Percentiles rank a stretch among this genome's conserved stretches.
phyloP scores from a whole-genome alignment of 2,113 vertebrate genomes.

The Panthera tigris region DNA sequence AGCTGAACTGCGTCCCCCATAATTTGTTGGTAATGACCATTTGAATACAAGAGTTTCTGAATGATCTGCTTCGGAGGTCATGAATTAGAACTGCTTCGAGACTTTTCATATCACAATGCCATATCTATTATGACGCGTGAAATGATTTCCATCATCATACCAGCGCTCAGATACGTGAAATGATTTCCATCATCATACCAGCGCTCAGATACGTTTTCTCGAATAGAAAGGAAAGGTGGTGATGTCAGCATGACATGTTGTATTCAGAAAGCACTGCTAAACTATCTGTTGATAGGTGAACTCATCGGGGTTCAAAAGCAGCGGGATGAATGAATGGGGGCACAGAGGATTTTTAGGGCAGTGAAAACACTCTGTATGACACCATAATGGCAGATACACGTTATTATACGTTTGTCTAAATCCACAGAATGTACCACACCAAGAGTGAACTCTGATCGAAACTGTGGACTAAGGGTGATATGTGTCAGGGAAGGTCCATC shows the following conservation, averaged over 20 bases:
- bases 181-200: background rate
- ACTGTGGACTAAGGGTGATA: background rate
- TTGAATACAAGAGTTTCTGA: background rate
- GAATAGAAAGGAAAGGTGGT: background rate
- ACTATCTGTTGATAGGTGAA: background rate
- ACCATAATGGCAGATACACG: background rate
- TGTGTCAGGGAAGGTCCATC: background rate
- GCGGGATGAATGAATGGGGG: background rate
- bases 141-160: background rate
- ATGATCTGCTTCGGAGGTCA: background rate
- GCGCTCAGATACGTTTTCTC: background rate
- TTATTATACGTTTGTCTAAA: background rate
- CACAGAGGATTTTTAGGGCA: background rate
- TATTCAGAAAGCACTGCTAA: background rate
- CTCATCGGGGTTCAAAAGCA: background rate
- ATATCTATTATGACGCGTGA: background rate
- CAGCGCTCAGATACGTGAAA: background rate
- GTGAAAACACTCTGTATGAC: background rate
- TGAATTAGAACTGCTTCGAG: background rate
- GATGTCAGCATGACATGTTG: background rate
- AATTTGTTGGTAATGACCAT: background rate
- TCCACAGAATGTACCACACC: background rate
- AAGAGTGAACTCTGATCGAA: background rate
- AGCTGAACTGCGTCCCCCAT: background rate
- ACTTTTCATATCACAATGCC: background rate